Evolutionary conservation across 2,888 invertebrate genomes (phyloP), one percentile per base, ranked within the genome.

Genomic region (Bimastos eiseni): DNA sequence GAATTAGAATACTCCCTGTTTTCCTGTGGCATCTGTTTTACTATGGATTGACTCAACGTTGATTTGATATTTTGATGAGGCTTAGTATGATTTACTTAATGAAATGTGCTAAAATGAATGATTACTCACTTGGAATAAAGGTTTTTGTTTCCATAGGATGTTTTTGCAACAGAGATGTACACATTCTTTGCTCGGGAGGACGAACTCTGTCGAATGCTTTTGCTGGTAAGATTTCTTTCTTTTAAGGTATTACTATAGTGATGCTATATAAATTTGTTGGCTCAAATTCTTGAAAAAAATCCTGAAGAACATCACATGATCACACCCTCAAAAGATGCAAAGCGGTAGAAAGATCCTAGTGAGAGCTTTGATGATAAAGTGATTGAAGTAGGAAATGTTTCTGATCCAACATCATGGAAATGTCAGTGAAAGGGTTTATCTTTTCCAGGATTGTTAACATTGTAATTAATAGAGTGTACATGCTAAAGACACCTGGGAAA

Each of bases 111-210:
- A 11, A n/a, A 70, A 4, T 49, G n/a, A 70, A 70, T 70, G 30
- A 70, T 70, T 49, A 49, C 49, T 70, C n/a, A 11, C 30, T 70
- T 70, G 70, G 17, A 70, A 70, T 70, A 17, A 70, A 70, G n/a
- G 8, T 70, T 70, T 70, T 70, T 70, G 70, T 70, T 70, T 70
- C 70, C 70, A 70, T 70, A 86, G 86, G 86, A 86, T 86, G 86
- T 86, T 86, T 86, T 86, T 34, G 86, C 86, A 34, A 86, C 86
- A 37, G 86, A 86, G 86, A 86, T 86, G 86, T 86, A 86, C 37
- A n/a, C 34, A 36, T 86, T 86, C 37, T 86, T 86, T 86, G 86
- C 86, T 36, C 86, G 86, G 37, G 86, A 86, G 37, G 86, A 86
- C 19, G 86, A 86, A 86, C 86, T 86, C 0, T 86, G 86, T 37